Conservation (phyloP, 2,113 vertebrate genomes). For the Sialia sialis region DNA sequence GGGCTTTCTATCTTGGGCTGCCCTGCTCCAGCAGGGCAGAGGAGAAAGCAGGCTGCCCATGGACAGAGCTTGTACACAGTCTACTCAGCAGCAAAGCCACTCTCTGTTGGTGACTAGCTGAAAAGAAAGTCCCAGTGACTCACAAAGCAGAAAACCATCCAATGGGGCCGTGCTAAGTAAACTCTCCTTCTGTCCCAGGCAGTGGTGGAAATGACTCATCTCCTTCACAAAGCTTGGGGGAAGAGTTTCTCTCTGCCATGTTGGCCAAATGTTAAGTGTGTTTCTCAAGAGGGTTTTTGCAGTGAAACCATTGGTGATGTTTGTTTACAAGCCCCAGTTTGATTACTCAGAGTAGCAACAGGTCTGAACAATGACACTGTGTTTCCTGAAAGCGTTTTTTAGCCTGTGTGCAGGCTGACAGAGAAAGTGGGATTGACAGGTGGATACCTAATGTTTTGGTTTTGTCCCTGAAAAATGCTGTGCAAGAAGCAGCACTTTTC, state of each 20-base stretch:
- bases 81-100: not conserved
- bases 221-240: not conserved
- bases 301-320: not conserved
- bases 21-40: not conserved
- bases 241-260: not conserved
- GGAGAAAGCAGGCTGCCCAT: not conserved
- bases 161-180: not conserved
- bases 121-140: not conserved
- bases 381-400: not conserved
- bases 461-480: not conserved
- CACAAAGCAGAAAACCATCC: slow-evolving; percentile 8
- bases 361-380: not conserved
- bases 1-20: not conserved
- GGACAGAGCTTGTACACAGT: not conserved
- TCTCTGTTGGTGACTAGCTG: not conserved
- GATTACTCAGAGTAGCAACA: not conserved
- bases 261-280: not conserved
- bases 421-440: not conserved
- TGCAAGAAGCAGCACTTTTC: not conserved
- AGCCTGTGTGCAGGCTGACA: not conserved
- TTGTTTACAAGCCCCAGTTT: not conserved
- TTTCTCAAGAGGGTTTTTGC: slow-evolving; percentile 3
- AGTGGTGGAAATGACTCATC: slow-evolving; percentile 32
- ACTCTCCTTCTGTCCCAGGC: not conserved
- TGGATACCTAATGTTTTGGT: not conserved